phyloP scores from a whole-genome alignment of 2,113 vertebrate genomes.

The Pimephales promelas region DNA sequence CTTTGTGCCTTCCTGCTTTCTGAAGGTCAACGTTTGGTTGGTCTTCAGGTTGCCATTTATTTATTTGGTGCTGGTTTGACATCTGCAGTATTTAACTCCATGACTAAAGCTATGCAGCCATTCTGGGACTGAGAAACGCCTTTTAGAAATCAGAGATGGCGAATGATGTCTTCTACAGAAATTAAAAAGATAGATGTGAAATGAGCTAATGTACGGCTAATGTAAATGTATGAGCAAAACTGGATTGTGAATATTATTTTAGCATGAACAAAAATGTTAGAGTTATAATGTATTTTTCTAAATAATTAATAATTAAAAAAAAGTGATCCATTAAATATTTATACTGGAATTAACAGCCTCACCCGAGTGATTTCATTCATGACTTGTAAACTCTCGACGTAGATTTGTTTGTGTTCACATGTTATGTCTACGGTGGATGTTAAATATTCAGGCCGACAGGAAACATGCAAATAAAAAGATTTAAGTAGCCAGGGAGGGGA shows the following conservation, averaged over 20 bases:
- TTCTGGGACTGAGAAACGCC: not conserved
- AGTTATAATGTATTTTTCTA: conserved; percentile 99
- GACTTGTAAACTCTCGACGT: not conserved
- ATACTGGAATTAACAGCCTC: conserved; percentile 87
- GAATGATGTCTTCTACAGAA: not conserved
- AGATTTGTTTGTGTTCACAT: conserved; percentile 17
- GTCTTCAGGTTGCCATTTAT: not conserved
- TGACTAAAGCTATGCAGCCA: conserved; percentile 17
- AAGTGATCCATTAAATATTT: conserved; percentile 97
- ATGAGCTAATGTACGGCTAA: not conserved
- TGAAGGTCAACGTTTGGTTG: not conserved
- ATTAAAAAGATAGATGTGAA: not conserved
- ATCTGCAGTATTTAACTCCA: conserved; percentile 34
- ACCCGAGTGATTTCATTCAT: conserved; percentile 8
- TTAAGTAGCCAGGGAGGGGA: conserved; percentile 59
- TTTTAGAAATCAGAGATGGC: not conserved
- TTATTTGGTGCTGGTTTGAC: conserved; percentile 12
- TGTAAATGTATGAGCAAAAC: conserved; percentile 6
- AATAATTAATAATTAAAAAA: conserved; percentile 71
- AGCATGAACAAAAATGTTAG: conserved; percentile 87
- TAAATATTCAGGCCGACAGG: conserved; percentile 55
- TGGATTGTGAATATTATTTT: conserved; percentile 57
- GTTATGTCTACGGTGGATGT: conserved; percentile 51
- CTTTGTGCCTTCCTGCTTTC: not conserved
- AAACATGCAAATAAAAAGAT: conserved; percentile 62